phyloP scores from a whole-genome alignment of 2,113 vertebrate genomes.

The Phalacrocorax pelagicus region DNA sequence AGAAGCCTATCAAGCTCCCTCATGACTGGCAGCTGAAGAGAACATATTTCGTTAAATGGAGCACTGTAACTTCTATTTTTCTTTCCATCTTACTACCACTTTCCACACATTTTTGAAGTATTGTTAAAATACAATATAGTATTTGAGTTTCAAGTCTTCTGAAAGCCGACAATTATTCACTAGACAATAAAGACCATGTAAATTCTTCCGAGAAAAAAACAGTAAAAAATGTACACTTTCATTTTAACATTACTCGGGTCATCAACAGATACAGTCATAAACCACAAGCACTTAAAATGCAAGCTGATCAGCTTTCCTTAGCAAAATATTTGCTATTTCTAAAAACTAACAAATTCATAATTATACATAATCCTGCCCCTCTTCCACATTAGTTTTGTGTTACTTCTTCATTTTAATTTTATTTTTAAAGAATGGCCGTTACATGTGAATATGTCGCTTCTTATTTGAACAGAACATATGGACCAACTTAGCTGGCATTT shows the following conservation, averaged over 20 bases:
- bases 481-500: slow-evolving; percentile 78
- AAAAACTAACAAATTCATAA: background rate
- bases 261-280: background rate
- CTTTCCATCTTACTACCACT: background rate
- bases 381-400: background rate
- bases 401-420: slow-evolving; percentile 31
- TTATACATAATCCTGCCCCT: background rate
- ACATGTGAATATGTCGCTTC: slow-evolving; percentile 53
- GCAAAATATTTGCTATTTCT: background rate
- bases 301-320: background rate
- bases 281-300: background rate
- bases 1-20: slow-evolving; percentile 22
- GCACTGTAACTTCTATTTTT: background rate
- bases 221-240: background rate
- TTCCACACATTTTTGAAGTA: background rate
- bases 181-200: background rate
- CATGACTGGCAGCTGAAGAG: slow-evolving; percentile 44
- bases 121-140: background rate
- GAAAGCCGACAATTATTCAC: background rate
- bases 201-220: background rate
- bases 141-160: background rate
- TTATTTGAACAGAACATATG: slow-evolving; percentile 75
- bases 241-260: background rate
- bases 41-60: slow-evolving; percentile 12
- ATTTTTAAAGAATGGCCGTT: slow-evolving; percentile 67